Percentiles rank a stretch among this genome's conserved stretches.
Conservation (phyloP, 2,113 vertebrate genomes). For the Eidolon helvum region DNA sequence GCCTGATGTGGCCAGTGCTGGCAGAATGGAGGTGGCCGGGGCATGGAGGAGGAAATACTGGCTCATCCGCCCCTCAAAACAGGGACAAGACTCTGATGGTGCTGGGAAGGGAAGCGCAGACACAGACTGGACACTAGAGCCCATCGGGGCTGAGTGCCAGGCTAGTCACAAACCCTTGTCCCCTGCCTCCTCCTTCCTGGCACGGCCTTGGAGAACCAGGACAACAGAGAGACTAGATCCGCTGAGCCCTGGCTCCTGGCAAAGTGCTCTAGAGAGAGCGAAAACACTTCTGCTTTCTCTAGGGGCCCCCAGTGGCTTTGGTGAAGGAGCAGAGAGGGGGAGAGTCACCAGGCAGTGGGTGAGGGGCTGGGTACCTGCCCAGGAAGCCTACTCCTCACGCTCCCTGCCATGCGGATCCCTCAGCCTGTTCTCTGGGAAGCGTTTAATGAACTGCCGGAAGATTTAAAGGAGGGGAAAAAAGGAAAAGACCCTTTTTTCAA, state of each 20-base stretch:
- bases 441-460: neutral
- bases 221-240: neutral
- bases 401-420: rapidly evolving
- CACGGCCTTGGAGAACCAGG: neutral
- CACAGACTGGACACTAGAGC: rapidly evolving
- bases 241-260: neutral
- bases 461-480: neutral
- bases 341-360: neutral
- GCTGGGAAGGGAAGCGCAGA: neutral
- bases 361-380: neutral
- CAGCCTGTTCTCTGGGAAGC: neutral
- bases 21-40: neutral
- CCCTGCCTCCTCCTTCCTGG: neutral
- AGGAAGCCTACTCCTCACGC: rapidly evolving
- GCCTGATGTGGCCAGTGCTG: no score
- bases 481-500: neutral
- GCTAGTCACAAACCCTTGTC: neutral
- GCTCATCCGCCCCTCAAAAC: neutral
- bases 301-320: rapidly evolving
- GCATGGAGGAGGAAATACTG: neutral
- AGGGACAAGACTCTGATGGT: neutral
- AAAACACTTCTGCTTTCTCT: neutral
- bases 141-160: neutral
- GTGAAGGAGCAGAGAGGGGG: neutral
- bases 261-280: neutral